Evolutionary conservation across 2,797 vertebrate genomes (phyloP).

Genomic region (Phaenicophaeus curvirostris): DNA sequence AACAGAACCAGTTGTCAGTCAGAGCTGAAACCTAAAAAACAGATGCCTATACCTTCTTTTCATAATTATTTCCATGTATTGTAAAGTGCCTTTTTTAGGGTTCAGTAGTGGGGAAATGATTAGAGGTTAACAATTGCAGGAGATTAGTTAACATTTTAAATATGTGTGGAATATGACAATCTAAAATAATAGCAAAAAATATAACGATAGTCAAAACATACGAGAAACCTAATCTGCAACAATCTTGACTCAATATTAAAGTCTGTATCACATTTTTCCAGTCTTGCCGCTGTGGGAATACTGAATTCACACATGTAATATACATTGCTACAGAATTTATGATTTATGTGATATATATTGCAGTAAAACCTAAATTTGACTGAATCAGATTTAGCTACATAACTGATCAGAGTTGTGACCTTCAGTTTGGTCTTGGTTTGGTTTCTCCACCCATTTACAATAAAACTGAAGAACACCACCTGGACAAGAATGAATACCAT

Average conservation of each 20-base stretch:
- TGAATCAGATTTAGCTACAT: background rate
- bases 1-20: conserved; percentile 10
- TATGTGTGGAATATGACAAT: background rate
- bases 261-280: background rate
- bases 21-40: background rate
- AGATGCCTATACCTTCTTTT: background rate
- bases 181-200: conserved; percentile 11
- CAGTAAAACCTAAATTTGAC: background rate
- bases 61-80: background rate
- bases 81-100: background rate
- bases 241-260: conserved; percentile 39
- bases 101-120: background rate
- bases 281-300: background rate
- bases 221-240: conserved; percentile 27
- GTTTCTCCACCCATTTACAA: background rate
- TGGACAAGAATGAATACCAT: background rate
- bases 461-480: background rate
- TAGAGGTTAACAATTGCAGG: conserved; percentile 10
- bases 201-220: conserved; percentile 30
- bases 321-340: background rate
- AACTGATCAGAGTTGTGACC: background rate
- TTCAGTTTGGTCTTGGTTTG: background rate
- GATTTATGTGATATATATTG: background rate
- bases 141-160: conserved; percentile 33
- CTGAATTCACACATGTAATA: background rate